These are phyloP conservation scores for Chiroxiphia lanceolata DNA, from an alignment of 2,797 vertebrate genomes.

Conservation along the genomic window DNA sequence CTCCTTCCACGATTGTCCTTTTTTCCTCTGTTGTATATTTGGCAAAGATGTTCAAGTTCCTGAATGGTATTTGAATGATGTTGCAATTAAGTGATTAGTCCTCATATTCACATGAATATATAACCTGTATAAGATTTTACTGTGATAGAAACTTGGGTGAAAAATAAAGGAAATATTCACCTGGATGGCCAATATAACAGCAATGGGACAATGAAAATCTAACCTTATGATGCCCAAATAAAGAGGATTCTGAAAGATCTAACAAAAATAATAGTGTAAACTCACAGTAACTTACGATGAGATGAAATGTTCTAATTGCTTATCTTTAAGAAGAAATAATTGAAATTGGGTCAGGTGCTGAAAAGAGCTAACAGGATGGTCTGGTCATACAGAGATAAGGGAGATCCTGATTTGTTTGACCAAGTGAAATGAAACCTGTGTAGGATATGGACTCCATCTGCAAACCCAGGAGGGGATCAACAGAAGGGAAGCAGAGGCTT, in stretches of 20 bases:
- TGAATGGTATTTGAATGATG: neutral
- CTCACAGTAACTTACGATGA: neutral
- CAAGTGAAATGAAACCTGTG: neutral
- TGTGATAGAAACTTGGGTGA: neutral
- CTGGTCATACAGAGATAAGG: neutral
- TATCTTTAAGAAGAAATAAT: neutral
- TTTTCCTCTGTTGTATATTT: neutral
- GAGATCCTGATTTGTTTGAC: neutral
- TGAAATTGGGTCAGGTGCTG: neutral
- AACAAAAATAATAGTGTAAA: neutral
- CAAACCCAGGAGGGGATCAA: neutral
- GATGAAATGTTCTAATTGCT: neutral
- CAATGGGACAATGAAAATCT: neutral
- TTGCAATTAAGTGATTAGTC: neutral
- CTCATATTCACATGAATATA: neutral
- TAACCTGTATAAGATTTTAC: neutral
- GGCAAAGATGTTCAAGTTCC: neutral
- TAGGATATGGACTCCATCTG: neutral
- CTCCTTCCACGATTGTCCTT: neutral
- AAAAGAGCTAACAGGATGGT: neutral
- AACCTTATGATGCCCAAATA: neutral
- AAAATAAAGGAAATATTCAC: neutral
- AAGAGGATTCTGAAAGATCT: neutral
- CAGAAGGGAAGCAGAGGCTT: neutral
- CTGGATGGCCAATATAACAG: neutral